Conservation (phyloP, 2,888 invertebrate genomes). For the Phortica magna region DNA sequence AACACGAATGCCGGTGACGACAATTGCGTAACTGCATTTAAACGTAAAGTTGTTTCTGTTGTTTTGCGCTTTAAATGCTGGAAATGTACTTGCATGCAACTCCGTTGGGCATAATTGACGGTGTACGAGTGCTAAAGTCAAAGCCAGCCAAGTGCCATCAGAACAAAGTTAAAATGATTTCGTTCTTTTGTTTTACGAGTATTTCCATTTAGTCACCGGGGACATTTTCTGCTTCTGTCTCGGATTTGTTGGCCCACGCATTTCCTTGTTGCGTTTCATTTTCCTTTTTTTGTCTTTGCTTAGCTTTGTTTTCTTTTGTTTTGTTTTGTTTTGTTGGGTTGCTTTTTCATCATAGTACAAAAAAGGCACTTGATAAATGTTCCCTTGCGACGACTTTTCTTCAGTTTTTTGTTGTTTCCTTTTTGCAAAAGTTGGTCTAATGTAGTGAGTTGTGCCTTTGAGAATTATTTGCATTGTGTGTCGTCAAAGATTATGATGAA, state of each 20-base stretch:
- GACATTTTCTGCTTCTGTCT: not conserved
- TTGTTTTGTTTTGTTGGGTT: too few species aligned
- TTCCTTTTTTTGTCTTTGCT: not conserved
- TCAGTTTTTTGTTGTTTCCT: not conserved
- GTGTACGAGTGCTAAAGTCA: not conserved
- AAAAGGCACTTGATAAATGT: not conserved
- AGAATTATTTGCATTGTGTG: too few species aligned
- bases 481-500: too few species aligned
- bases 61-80: not conserved
- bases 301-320: too few species aligned
- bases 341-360: not conserved
- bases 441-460: too few species aligned
- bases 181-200: not conserved
- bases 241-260: not conserved
- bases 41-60: not conserved
- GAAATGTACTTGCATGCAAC: not conserved
- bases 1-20: too few species aligned
- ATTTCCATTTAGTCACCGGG: not conserved
- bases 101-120: slow-evolving; percentile 14
- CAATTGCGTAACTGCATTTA: not conserved
- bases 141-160: not conserved
- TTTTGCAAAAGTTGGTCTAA: not conserved
- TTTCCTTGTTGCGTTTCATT: not conserved
- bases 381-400: not conserved
- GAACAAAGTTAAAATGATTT: slow-evolving; percentile 7